A percentile compares a stretch with the other conserved stretches of the same genome.
Conservation (phyloP, 2,113 vertebrate species). For the Engraulis encrasicolus region DNA sequence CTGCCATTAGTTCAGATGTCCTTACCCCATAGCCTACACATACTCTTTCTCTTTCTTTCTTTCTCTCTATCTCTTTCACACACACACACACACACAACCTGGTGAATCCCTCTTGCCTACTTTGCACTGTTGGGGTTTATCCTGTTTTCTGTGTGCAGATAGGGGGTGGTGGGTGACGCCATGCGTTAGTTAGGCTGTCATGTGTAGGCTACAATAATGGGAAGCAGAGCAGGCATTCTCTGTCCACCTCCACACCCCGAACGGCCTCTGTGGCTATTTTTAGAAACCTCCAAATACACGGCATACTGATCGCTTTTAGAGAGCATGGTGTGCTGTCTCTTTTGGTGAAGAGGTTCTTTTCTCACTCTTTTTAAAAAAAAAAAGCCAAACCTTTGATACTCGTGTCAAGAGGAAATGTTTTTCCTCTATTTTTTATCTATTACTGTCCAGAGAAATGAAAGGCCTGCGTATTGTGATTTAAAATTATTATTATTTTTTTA, state of each 20-base stretch:
- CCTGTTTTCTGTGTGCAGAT: slow-evolving; percentile 46
- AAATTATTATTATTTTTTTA: too few species aligned
- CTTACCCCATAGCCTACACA: slow-evolving; percentile 43
- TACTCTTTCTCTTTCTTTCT: slow-evolving; percentile 37
- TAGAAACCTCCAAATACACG: slow-evolving; percentile 23
- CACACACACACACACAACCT: too few species aligned
- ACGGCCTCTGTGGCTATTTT: slow-evolving; percentile 45
- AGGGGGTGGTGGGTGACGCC: slow-evolving; percentile 32
- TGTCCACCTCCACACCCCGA: slow-evolving; percentile 29
- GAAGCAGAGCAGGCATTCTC: slow-evolving; percentile 53
- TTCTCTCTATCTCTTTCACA: slow-evolving; percentile 32
- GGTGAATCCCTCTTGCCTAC: not conserved
- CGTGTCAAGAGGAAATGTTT: too few species aligned
- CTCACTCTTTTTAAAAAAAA: too few species aligned
- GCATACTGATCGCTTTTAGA: slow-evolving; percentile 36
- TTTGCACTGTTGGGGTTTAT: slow-evolving; percentile 56
- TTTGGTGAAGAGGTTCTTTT: not conserved
- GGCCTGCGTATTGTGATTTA: too few species aligned
- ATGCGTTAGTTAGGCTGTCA: slow-evolving; percentile 32
- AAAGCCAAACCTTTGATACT: too few species aligned
- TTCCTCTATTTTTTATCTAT: too few species aligned
- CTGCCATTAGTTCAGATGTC: slow-evolving; percentile 59
- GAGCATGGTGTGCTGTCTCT: slow-evolving; percentile 21
- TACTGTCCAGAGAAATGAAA: too few species aligned
- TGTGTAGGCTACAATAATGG: slow-evolving; percentile 30